phyloP scores from a whole-genome alignment of 2,888 invertebrate genomes.

The Colostygia pectinataria region DNA sequence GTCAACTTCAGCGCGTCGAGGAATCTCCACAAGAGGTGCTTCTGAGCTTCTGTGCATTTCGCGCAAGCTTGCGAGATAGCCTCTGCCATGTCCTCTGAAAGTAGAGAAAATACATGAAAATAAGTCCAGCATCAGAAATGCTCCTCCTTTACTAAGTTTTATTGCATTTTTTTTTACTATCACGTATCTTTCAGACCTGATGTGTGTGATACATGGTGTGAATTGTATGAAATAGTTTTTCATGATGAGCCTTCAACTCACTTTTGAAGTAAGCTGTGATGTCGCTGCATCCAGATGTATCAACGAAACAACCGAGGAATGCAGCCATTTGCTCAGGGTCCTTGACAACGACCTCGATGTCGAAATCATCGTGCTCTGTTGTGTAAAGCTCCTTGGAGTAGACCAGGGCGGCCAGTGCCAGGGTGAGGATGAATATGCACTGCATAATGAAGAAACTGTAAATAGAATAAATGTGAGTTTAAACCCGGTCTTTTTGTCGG shows the following conservation, averaged over 20 bases:
- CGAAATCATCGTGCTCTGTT: constrained; percentile 59
- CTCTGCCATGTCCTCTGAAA: constrained; percentile 84
- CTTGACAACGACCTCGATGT: constrained; percentile 51
- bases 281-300: constrained; percentile 47
- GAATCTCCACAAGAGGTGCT: constrained; percentile 82
- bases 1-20: constrained; percentile 77
- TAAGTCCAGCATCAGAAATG: too few species aligned
- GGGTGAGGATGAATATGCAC: constrained; percentile 41
- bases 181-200: too few species aligned
- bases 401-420: constrained; percentile 41
- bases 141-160: too few species aligned
- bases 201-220: too few species aligned
- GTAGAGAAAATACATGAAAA: not conserved
- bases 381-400: constrained; percentile 51
- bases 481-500: too few species aligned
- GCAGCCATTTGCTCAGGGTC: constrained; percentile 37
- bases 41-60: constrained; percentile 86
- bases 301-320: constrained; percentile 56
- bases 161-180: too few species aligned
- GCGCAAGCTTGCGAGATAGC: constrained; percentile 84
- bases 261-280: constrained; percentile 56
- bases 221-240: too few species aligned
- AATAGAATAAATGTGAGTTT: too few species aligned
- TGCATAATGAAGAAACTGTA: constrained; percentile 52
- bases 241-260: too few species aligned